These are phyloP conservation scores for Brachylomia viminalis DNA, from an alignment of 2,888 invertebrate genomes.

Conservation along the genomic window DNA sequence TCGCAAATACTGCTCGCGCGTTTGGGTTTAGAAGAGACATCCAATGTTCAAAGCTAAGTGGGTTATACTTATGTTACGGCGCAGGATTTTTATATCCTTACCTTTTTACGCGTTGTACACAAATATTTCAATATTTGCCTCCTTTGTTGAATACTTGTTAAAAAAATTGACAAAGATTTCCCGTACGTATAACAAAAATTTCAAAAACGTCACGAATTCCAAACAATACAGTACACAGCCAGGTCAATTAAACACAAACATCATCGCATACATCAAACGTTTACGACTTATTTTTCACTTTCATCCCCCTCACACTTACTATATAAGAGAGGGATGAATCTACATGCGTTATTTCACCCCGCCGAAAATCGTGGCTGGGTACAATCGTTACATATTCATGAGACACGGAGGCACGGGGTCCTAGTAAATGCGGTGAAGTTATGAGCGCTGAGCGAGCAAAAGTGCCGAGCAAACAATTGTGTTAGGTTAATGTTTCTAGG, in stretches of 20 bases:
- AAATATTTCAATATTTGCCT: neutral
- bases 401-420: slow-evolving; percentile 69
- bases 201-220: slow-evolving; percentile 16
- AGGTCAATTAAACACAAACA: slow-evolving; percentile 63
- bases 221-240: slow-evolving; percentile 28
- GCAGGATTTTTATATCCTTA: neutral
- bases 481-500: slow-evolving; percentile 53
- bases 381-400: slow-evolving; percentile 81
- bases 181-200: too few species aligned
- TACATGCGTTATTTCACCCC: slow-evolving; percentile 64
- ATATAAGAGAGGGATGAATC: slow-evolving; percentile 62
- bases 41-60: slow-evolving; percentile 31
- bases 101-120: neutral
- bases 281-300: slow-evolving; percentile 62
- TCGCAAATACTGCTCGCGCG: slow-evolving; percentile 26
- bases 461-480: slow-evolving; percentile 44
- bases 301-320: slow-evolving; percentile 38
- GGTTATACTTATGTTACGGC: neutral
- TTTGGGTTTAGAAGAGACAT: slow-evolving; percentile 27
- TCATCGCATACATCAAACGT: slow-evolving; percentile 51
- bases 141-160: neutral
- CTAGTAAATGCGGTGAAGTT: slow-evolving; percentile 51
- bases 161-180: neutral
- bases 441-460: slow-evolving; percentile 50
- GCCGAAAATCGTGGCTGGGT: slow-evolving; percentile 77